Evolutionary conservation across 2,888 invertebrate species (phyloP).

Genomic region (Ectemnius lituratus): DNA sequence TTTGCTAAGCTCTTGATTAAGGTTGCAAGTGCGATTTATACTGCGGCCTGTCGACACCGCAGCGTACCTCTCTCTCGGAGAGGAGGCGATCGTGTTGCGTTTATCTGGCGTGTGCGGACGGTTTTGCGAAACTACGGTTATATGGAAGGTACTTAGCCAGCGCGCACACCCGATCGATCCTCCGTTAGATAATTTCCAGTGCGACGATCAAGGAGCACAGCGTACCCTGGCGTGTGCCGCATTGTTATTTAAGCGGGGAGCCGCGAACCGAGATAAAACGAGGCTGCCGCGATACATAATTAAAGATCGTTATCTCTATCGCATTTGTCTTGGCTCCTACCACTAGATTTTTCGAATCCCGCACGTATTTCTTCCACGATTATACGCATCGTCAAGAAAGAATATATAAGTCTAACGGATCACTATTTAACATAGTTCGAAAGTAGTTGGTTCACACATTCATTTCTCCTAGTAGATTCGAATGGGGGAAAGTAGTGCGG

Average conservation of each 20-base stretch:
- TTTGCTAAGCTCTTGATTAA: too few species aligned
- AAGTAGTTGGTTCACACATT: too few species aligned
- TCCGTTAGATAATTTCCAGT: constrained; percentile 45
- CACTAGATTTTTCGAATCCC: too few species aligned
- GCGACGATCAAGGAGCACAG: constrained; percentile 45
- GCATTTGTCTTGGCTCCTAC: background rate
- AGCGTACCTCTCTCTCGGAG: background rate
- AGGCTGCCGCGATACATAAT: constrained; percentile 39
- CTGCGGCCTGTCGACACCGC: too few species aligned
- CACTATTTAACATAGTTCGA: too few species aligned
- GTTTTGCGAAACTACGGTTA: constrained; percentile 33
- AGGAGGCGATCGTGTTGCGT: background rate
- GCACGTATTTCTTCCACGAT: too few species aligned
- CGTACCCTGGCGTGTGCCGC: constrained; percentile 8
- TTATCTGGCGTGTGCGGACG: background rate
- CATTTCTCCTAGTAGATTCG: too few species aligned
- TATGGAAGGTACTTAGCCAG: constrained; percentile 7
- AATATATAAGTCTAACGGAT: too few species aligned
- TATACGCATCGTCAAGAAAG: too few species aligned
- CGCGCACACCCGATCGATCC: constrained; percentile 30
- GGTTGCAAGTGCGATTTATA: too few species aligned
- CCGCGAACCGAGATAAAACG: constrained; percentile 38
- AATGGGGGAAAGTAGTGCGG: too few species aligned
- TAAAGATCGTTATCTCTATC: constrained; percentile 31
- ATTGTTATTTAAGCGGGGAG: constrained; percentile 40